Base-by-base conservation (phyloP, 2,888 invertebrate genomes). In the Drosophila greeni region DNA sequence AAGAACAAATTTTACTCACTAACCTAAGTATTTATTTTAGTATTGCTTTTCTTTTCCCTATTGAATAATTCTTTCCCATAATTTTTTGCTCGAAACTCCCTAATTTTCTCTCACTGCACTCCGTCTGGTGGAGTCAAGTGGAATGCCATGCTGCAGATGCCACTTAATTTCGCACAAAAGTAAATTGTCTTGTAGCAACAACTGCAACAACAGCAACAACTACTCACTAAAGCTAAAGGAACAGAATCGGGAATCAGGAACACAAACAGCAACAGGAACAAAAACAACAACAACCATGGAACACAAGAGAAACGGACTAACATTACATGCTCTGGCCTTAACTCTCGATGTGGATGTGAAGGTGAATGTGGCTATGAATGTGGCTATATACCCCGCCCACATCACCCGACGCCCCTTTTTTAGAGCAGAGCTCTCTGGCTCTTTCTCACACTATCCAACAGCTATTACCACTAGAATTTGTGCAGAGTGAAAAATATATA, bases 101-200 rank as follows among this genome's bases (percentile, higher is more conserved):
- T 3, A 9, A 5, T n/a, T 43, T 55, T 45, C 18, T 39, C 3
- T 0, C 12, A 33, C 58, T 60, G 48, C 24, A 20, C 23, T 42
- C 36, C 36, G 37, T 45, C 51, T 72, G 72, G 73, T 84, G 79
- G 84, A 78, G 76, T 85, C 73, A 75, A 82, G 75, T 79, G 75
- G 85, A 81, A 84, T 77, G 78, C 80, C 76, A 74, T 76, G 78
- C 73, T 76, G 75, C 85, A 85, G 85, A 82, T 85, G 85, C 86
- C 84, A 81, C 79, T 86, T 85, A 86, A 85, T 86, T 86, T 85
- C 84, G 86, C 86, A 85, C 86, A 84, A 86, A 86, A 86, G 86
- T 86, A 85, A 86, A 86, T 86, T 86, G 86, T 86, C 86, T 87
- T 86, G 85, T 86, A 86, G 77, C 74, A 68, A 74, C 76, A 82